Conservation (phyloP, 2,888 invertebrate genomes). For the Drosophila cracens region DNA sequence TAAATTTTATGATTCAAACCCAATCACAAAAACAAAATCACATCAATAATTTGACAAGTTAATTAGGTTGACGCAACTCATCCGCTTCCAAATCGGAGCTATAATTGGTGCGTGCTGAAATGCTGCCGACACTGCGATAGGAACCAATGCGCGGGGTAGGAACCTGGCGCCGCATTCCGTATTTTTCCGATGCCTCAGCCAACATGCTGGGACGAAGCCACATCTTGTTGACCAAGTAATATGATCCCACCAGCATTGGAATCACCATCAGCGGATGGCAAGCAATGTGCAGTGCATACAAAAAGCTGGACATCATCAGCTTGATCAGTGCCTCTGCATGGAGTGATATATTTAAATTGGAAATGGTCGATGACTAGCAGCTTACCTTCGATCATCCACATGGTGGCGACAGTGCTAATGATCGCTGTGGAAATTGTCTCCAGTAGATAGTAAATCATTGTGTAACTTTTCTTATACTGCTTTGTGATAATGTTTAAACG, state of each 20-base stretch:
- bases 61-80: constrained; percentile 12
- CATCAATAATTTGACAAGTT: constrained; percentile 29
- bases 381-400: constrained; percentile 63
- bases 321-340: constrained; percentile 54
- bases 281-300: constrained; percentile 43
- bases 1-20: constrained; percentile 18
- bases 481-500: not conserved
- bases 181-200: not conserved
- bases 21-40: constrained; percentile 2
- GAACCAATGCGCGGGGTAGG: constrained; percentile 47
- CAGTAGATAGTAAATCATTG: constrained; percentile 57
- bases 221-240: constrained; percentile 29
- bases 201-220: constrained; percentile 22
- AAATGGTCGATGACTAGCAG: not conserved
- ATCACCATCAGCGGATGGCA: constrained; percentile 64
- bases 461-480: constrained; percentile 6
- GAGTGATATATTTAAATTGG: not conserved
- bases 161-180: not conserved
- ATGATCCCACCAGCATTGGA: constrained; percentile 40
- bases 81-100: constrained; percentile 47
- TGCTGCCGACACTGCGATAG: constrained; percentile 49
- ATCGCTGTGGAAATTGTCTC: constrained; percentile 46
- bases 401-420: constrained; percentile 26
- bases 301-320: constrained; percentile 61
- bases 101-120: constrained; percentile 35